Percentiles rank a stretch among this genome's conserved stretches.
phyloP scores from a whole-genome alignment of 1,140 invertebrate genomes.

The Aphelenchoides besseyi region DNA sequence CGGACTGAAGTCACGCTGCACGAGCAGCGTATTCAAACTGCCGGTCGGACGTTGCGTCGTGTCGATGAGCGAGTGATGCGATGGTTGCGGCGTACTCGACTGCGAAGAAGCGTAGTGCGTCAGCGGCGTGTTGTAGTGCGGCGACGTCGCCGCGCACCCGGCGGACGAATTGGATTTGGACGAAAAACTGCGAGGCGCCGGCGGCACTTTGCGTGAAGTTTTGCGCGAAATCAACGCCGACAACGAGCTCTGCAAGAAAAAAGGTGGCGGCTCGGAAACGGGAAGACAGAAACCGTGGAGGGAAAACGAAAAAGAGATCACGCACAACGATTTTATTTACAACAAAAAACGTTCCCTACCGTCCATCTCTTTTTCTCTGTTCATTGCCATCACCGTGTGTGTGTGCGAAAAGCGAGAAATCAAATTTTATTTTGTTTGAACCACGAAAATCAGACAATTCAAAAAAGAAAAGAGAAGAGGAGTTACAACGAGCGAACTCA shows the following conservation, averaged over 20 bases:
- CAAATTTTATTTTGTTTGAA: neutral
- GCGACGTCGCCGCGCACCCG: neutral
- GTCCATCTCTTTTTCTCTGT: no score
- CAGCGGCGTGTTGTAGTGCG: neutral
- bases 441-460: neutral
- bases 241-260: slow-evolving; percentile 51
- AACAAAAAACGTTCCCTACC: no score
- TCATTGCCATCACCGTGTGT: no score
- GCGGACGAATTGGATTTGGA: slow-evolving; percentile 16
- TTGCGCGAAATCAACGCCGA: slow-evolving; percentile 55
- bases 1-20: neutral
- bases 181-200: slow-evolving; percentile 11
- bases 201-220: slow-evolving; percentile 52
- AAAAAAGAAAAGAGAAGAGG: neutral
- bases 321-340: no score
- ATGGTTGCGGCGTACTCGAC: slow-evolving; percentile 8
- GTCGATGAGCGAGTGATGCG: neutral
- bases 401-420: neutral
- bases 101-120: neutral
- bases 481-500: neutral
- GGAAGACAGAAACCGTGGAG: slow-evolving; percentile 12
- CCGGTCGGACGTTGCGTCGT: neutral
- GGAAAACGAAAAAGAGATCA: slow-evolving; percentile 26
- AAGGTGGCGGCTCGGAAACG: slow-evolving; percentile 20
- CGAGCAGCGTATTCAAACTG: neutral